phyloP scores from a whole-genome alignment of 2,888 invertebrate species.

The Cotesia congregata region DNA sequence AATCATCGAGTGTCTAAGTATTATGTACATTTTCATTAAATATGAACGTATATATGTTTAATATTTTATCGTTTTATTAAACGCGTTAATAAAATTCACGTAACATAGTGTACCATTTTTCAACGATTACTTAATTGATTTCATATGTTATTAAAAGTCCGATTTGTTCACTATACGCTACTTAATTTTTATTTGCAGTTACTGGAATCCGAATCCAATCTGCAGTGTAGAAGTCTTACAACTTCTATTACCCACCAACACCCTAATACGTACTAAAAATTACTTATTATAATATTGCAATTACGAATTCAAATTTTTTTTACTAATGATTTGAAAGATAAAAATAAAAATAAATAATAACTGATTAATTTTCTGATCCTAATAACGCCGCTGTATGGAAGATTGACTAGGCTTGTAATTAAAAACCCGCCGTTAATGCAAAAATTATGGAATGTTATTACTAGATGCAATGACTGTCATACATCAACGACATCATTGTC shows the following conservation, averaged over 20 bases:
- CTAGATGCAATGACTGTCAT: conserved; percentile 51
- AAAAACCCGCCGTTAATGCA: conserved; percentile 5
- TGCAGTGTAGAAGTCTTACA: too few relatives aligned
- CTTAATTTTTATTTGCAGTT: not conserved
- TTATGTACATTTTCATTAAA: conserved; percentile 25
- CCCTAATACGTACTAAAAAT: not conserved
- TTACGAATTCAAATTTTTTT: not conserved
- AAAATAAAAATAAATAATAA: not conserved
- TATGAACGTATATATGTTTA: not conserved
- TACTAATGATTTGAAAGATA: not conserved
- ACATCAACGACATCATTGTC: conserved; percentile 68
- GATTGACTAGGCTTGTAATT: not conserved
- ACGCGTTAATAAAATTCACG: not conserved
- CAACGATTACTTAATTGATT: not conserved
- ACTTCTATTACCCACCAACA: not conserved
- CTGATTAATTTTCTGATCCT: not conserved
- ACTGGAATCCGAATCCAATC: too few relatives aligned
- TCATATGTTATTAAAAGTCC: conserved; percentile 19
- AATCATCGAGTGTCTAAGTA: not conserved
- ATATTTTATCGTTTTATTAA: not conserved
- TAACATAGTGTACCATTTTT: conserved; percentile 8
- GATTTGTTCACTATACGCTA: not conserved
- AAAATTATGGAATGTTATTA: conserved; percentile 35
- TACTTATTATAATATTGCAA: conserved; percentile 3
- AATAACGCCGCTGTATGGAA: not conserved